phyloP scores from a whole-genome alignment of 1,140 invertebrate genomes.

The Temnothorax nylanderi region DNA sequence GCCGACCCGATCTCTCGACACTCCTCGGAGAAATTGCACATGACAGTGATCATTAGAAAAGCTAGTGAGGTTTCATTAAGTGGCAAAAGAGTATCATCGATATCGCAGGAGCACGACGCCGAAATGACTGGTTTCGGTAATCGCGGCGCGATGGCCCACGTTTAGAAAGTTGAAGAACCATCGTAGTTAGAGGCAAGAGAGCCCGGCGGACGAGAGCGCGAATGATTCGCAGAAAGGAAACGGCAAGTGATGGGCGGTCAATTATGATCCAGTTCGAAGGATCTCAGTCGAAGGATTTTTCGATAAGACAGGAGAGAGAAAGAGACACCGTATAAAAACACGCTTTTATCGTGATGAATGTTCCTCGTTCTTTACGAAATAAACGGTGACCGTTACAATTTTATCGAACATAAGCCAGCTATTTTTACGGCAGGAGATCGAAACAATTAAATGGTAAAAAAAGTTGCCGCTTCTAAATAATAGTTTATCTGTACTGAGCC shows the following conservation, averaged over 20 bases:
- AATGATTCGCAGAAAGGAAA: constrained; percentile 62
- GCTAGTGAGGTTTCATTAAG: constrained; percentile 74
- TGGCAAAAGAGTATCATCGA: constrained; percentile 59
- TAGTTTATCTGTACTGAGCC: constrained; percentile 32
- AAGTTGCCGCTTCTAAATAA: constrained; percentile 62
- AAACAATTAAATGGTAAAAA: constrained; percentile 38
- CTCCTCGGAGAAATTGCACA: constrained; percentile 46
- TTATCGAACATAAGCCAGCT: constrained; percentile 1
- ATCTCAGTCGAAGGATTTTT: constrained; percentile 31
- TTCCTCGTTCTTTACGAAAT: constrained; percentile 52
- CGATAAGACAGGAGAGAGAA: constrained; percentile 35
- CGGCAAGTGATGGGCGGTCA: constrained; percentile 62
- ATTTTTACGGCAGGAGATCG: background rate
- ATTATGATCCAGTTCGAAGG: constrained; percentile 67
- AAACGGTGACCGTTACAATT: constrained; percentile 63
- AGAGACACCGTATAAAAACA: constrained; percentile 45
- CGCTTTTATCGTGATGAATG: background rate
- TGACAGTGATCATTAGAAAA: constrained; percentile 62
- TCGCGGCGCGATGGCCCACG: constrained; percentile 43
- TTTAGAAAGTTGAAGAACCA: constrained; percentile 75
- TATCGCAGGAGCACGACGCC: constrained; percentile 56
- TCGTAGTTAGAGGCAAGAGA: constrained; percentile 46
- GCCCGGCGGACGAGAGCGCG: constrained; percentile 6
- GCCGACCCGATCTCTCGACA: constrained; percentile 10
- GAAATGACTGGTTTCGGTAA: constrained; percentile 73